Evolutionary conservation across 2,888 invertebrate genomes (phyloP), one percentile per base, ranked within the genome.

Genomic region (Caenorhabditis sp.): DNA sequence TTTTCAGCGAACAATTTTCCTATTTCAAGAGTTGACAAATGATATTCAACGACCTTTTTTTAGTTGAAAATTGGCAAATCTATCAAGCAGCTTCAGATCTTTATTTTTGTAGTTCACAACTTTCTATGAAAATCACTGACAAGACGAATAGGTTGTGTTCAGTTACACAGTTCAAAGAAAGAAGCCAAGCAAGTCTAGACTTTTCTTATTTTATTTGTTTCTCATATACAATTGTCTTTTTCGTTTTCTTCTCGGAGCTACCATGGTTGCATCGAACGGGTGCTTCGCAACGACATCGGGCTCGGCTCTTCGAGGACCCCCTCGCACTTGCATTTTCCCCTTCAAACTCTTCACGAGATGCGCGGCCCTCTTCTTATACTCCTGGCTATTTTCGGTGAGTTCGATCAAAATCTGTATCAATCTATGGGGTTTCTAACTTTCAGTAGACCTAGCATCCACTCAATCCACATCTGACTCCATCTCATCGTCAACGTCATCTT

Each of bases 191-290:
- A 35, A 4, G 12, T 12, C 38, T 10, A 38, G 12, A 10, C 38
- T 38, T 12, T 38, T 2, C 12, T 12, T 12, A 10, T 72, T 72
- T 51, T 66, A 66, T 66, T 66, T 7, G 35, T 72, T 28, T 44
- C 22, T 8, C 10, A 26, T 38, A 38, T 70, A 69, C 56, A 70
- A 47, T n/a, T 35, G 58, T 38, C 28, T 44, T 31, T 22, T n/a
- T 19, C 31, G n/a, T 19, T n/a, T 10, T 58, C 38, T 38, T 38
- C 12, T 38, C 38, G 38, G 38, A 38, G 63, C 41, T 24, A 24
- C 74, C 74, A 74, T 74, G 74, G 74, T 64, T 74, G 24, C 74
- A 28, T 41, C 19, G 59, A 63, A 41, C 16, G 68, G 35, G 19
- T 22, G 51, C 63, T 22, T 16, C 24, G 54, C 74, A 64, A 74